phyloP scores from a whole-genome alignment of 2,888 invertebrate species.

The Crematogaster levior region DNA sequence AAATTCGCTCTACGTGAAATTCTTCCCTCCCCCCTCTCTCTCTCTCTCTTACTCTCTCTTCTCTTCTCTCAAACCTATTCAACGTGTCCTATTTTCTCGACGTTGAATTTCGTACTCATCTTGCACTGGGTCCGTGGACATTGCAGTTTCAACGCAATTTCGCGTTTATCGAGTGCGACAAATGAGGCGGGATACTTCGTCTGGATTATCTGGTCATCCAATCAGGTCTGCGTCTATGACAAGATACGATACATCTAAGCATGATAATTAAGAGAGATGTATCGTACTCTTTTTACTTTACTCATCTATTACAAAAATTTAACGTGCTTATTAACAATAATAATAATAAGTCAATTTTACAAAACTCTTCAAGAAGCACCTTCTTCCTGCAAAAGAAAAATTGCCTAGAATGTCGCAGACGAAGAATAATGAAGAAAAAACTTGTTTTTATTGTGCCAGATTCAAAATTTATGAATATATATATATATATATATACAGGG shows the following conservation, averaged over 20 bases:
- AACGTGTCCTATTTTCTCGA: slow-evolving; percentile 22
- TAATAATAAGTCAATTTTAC: not conserved
- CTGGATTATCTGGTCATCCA: slow-evolving; percentile 61
- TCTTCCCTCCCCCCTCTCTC: slow-evolving; percentile 1
- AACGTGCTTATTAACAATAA: not conserved
- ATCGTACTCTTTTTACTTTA: not conserved
- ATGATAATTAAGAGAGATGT: slow-evolving; percentile 27
- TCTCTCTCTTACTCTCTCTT: not conserved
- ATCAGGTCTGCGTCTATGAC: slow-evolving; percentile 61
- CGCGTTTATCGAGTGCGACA: slow-evolving; percentile 67
- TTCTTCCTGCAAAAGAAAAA: not conserved
- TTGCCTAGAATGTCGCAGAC: not conserved
- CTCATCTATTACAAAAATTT: not conserved
- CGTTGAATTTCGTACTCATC: slow-evolving; percentile 59
- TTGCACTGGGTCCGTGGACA: slow-evolving; percentile 59
- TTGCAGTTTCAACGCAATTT: slow-evolving; percentile 64
- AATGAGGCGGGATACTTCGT: slow-evolving; percentile 47
- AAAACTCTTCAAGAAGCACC: not conserved
- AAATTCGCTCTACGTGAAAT: slow-evolving; percentile 51
- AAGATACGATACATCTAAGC: slow-evolving; percentile 58
- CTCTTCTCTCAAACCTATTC: slow-evolving; percentile 25
- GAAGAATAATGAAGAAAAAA: not conserved
- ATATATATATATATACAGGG: too few relatives aligned
- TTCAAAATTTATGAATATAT: too few relatives aligned
- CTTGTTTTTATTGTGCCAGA: not conserved